Base-by-base conservation (phyloP, 2,113 vertebrate species). In the Gallinago jamesoni region DNA sequence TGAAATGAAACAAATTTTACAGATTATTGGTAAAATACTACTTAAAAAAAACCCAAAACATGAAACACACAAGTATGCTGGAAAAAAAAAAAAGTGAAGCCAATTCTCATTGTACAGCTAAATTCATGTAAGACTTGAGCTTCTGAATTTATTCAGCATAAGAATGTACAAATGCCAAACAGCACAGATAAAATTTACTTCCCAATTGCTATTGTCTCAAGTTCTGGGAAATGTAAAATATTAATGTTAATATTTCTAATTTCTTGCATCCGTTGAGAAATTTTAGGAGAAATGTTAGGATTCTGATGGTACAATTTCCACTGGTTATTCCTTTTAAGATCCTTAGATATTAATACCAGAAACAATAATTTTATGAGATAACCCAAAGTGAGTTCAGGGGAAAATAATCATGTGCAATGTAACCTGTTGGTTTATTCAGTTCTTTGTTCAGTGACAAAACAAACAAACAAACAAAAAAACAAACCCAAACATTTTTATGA, bases 121-220 rank as follows among this genome's bases (percentile, higher is more conserved):
- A 12, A 6, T 37, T 68, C 24, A 28, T 14, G 18, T 27, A 84
- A 76, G 62, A 56, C 2, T 17, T 60, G 30, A 85, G 70, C 20
- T 45, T 74, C 14, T 63, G 31, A 37, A 52, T 70, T n/a, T 66
- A 52, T 48, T 56, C 19, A 56, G 15, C 18, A 37, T 10, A 84
- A 52, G 33, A 74, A 73, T 4, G 2, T n/a, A 47, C 3, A 39
- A n/a, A 69, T 5, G 28, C 8, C 24, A 50, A 80, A 80, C 1
- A 66, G 3, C 8, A 79, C 4, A 63, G 7, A 14, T 55, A 82
- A 82, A 72, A 39, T 79, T 45, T 68, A 18, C 25, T 37, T 86
- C 22, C 3, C 6, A 75, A 7, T 28, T 13, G 3, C 43, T 80
- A 47, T 12, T 1, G 0, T n/a, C 13, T 15, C 14, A 59, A 81